These are phyloP conservation scores for Meiosimyza platycephala DNA, from an alignment of 2,888 invertebrate species.

Conservation along the genomic window DNA sequence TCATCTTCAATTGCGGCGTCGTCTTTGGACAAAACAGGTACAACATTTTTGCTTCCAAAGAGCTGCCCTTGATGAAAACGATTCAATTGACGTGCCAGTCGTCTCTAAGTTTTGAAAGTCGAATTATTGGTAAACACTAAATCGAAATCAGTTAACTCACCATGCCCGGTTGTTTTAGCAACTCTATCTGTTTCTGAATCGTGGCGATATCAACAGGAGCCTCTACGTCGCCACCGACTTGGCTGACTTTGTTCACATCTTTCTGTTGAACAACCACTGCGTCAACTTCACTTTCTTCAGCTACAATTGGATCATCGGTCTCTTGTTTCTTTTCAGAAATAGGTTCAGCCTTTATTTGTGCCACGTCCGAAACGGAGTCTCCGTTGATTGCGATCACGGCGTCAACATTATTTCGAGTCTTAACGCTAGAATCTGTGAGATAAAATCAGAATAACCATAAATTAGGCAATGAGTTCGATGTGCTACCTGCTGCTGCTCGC, in stretches of 20 bases:
- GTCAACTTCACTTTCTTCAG: background rate
- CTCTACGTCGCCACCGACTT: conserved; percentile 1
- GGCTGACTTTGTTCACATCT: background rate
- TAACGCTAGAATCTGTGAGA: background rate
- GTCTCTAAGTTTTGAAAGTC: conserved; percentile 36
- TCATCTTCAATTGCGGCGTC: too few relatives aligned
- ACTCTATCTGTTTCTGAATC: conserved; percentile 30
- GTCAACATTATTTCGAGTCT: background rate
- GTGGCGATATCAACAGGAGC: background rate
- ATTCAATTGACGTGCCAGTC: conserved; percentile 44
- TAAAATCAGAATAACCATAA: background rate
- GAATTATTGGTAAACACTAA: background rate
- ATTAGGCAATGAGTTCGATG: too few relatives aligned
- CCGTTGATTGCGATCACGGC: background rate
- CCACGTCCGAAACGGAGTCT: background rate
- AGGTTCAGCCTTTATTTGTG: background rate
- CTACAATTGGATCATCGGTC: background rate
- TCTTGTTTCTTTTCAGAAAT: background rate
- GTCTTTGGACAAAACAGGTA: background rate
- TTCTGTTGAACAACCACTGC: too few relatives aligned
- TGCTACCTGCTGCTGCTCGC: background rate
- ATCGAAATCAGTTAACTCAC: conserved; percentile 29
- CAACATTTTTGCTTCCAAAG: background rate
- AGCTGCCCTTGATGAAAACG: conserved; percentile 37
- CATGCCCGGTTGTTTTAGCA: conserved; percentile 40